Percentiles rank a stretch among this genome's conserved stretches.
Conservation (phyloP, 2,888 invertebrate genomes). For the Eristalis arbustorum region DNA sequence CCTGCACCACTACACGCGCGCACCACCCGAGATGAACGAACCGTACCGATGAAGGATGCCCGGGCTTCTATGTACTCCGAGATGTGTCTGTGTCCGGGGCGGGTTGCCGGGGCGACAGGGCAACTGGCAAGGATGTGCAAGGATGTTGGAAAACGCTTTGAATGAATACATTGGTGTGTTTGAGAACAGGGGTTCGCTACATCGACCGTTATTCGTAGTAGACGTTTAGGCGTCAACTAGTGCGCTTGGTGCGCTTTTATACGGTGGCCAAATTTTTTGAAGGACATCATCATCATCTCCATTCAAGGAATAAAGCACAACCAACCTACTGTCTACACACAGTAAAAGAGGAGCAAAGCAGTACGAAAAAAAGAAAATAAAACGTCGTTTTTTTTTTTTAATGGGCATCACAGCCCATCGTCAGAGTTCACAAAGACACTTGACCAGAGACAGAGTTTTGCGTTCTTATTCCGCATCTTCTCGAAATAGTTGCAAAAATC, state of each 20-base stretch:
- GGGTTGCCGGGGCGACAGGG: conserved; percentile 23
- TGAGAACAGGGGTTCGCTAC: conserved; percentile 80
- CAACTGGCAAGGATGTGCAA: conserved; percentile 60
- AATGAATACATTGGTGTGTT: conserved; percentile 70
- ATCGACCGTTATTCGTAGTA: conserved; percentile 81
- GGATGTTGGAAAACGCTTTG: conserved; percentile 70
- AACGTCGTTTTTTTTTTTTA: conserved; percentile 30
- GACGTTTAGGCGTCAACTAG: conserved; percentile 82
- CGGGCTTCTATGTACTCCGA: conserved; percentile 67
- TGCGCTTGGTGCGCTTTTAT: conserved; percentile 81
- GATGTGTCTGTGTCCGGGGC: not conserved
- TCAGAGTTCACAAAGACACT: conserved; percentile 29
- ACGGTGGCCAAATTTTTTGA: conserved; percentile 74
- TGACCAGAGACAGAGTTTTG: conserved; percentile 37
- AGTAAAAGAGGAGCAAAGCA: conserved; percentile 42
- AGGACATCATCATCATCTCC: conserved; percentile 71
- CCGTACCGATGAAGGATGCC: conserved; percentile 60
- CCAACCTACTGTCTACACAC: conserved; percentile 48
- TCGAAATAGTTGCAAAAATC: not conserved
- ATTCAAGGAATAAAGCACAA: conserved; percentile 67
- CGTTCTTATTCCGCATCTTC: conserved; percentile 6
- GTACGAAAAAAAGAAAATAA: conserved; percentile 12
- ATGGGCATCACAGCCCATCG: conserved; percentile 43
- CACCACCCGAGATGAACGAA: conserved; percentile 64
- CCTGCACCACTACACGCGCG: conserved; percentile 36